Evolutionary conservation across 2,888 invertebrate species (phyloP), one percentile per base, ranked within the genome.

Genomic region (Pseudanteris insignis): DNA sequence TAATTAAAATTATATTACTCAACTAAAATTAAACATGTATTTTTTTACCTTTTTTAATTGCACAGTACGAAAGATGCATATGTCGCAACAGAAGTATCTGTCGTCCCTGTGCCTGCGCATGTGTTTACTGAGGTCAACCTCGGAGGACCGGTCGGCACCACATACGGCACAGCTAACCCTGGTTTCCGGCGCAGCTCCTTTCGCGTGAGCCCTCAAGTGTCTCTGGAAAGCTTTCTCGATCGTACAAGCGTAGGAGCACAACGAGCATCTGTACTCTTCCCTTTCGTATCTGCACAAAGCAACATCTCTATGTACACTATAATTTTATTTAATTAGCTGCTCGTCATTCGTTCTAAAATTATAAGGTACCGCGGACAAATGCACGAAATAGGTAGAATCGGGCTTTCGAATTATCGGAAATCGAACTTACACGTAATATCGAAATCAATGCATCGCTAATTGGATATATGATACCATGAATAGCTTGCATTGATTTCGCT

Each of bases 241-340:
- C 11, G 84, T 84, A 67, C 85, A 85, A 1, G 82, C 82, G 66
- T 85, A 85, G 1, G 84, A 80, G 71, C 85, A 85, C 50, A 81
- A 69, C 12, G 81, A 81, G 70, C 85, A 85, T 15, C 81, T 77
- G 66, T 84, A 84, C 68, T 85, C 84, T 65, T 85, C 85, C 28
- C 83, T 78, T 40, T 83, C 83, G 74, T 83, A 84, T 71, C 84
- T 83, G 15, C 14, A 57, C 9, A 38, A 29, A 40, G 9, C 1
- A 41, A 29, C 1, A 6, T 33, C 12, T 15, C 40, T 40, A 55
- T 54, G 11, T 33, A 38, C 30, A 32, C 44, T 55, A 11, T 34
- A 25, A 47, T 34, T 13, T 36, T 9, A 18, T 4, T 15, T 10
- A 25, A 26, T 40, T n/a, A n/a, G n/a, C n/a, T n/a, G n/a, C n/a